Conservation (phyloP, 2,113 vertebrate genomes). For the Puntigrus tetrazona region DNA sequence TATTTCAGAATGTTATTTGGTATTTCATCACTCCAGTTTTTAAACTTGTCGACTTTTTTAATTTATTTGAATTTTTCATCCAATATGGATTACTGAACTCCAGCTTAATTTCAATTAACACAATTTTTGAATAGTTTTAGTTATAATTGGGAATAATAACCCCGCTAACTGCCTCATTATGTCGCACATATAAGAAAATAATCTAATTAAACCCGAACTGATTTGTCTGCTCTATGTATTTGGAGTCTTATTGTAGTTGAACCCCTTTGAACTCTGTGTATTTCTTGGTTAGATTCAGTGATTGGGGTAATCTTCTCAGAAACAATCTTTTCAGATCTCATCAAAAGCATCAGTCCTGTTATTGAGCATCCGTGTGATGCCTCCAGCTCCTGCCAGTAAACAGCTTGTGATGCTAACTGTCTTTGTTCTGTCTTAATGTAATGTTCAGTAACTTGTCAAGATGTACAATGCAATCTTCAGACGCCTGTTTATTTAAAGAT, state of each 20-base stretch:
- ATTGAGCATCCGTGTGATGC: not conserved
- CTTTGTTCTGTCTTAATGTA: constrained; percentile 13
- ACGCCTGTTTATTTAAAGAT: not conserved
- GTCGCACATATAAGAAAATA: not conserved
- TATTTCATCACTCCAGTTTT: not conserved
- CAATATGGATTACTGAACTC: not conserved
- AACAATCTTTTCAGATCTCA: not conserved
- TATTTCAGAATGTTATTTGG: no score
- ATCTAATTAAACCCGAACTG: not conserved
- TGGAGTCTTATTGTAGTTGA: not conserved
- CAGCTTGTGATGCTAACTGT: not conserved
- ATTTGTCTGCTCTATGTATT: not conserved
- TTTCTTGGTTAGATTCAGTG: not conserved
- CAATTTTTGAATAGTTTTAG: not conserved
- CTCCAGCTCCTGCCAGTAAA: constrained; percentile 3
- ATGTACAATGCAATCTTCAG: not conserved
- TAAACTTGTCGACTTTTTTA: not conserved
- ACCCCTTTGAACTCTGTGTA: not conserved
- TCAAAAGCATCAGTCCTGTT: constrained; percentile 18
- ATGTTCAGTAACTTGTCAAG: constrained; percentile 16
- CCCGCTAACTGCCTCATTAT: not conserved
- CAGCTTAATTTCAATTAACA: not conserved
- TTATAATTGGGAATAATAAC: not conserved
- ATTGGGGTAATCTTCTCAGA: not conserved
- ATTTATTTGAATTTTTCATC: not conserved